phyloP scores from a whole-genome alignment of 2,797 vertebrate genomes.

The Semotilus atromaculatus region DNA sequence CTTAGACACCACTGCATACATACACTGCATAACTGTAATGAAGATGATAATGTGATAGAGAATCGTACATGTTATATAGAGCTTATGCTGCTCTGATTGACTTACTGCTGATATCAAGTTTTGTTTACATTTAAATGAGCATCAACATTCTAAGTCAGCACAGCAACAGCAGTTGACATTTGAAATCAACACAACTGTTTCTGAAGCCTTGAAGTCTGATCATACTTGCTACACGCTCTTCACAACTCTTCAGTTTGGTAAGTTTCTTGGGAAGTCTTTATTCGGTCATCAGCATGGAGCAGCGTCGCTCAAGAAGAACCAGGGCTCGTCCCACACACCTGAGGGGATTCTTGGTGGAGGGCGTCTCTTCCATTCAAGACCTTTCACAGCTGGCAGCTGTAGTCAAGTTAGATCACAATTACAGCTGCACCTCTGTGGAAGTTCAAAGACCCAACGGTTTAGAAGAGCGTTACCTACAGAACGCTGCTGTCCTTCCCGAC shows the following conservation, averaged over 20 bases:
- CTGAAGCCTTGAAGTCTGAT: neutral
- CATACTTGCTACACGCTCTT: neutral
- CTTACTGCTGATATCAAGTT: no score
- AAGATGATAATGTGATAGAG: neutral
- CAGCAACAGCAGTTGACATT: neutral
- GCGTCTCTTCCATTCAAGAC: neutral
- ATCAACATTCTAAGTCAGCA: neutral
- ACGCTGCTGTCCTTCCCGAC: neutral
- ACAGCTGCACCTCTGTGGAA: neutral
- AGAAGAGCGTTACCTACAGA: neutral
- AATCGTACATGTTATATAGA: neutral
- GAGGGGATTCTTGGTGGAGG: neutral
- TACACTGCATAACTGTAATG: neutral
- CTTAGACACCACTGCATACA: neutral
- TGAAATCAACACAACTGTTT: neutral
- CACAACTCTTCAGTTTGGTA: neutral
- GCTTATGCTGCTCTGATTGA: no score
- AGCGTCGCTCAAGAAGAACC: neutral
- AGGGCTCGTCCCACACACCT: neutral
- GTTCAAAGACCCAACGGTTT: neutral
- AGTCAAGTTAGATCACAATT: neutral
- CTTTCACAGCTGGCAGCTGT: neutral
- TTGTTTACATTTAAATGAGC: neutral
- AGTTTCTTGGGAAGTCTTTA: neutral
- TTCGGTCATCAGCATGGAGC: neutral